phyloP scores from a whole-genome alignment of 1,140 invertebrate species.

The Drosophila tani region DNA sequence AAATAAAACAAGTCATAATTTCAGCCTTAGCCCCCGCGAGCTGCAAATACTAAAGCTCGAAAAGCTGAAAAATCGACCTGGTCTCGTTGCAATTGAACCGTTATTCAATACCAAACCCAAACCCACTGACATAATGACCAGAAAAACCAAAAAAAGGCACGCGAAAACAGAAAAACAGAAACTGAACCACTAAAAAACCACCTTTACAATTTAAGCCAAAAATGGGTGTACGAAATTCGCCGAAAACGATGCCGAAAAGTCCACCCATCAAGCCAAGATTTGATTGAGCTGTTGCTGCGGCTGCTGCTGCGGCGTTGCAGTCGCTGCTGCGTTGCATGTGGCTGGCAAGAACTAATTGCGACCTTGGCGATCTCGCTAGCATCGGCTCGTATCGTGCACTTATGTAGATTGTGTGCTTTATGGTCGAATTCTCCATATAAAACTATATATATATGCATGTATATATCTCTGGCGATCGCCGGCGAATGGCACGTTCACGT shows the following conservation, averaged over 20 bases:
- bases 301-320: constrained; percentile 10
- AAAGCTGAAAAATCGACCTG: constrained; percentile 4
- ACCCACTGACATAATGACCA: constrained; percentile 67
- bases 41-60: constrained; percentile 15
- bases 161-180: not conserved
- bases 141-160: constrained; percentile 6
- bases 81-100: constrained; percentile 35
- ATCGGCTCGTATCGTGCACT: constrained; percentile 50
- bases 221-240: constrained; percentile 41
- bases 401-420: constrained; percentile 66
- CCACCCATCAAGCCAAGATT: constrained; percentile 27
- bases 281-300: constrained; percentile 60
- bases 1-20: constrained; percentile 70
- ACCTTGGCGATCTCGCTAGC: constrained; percentile 63
- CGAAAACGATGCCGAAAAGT: constrained; percentile 30
- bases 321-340: constrained; percentile 22
- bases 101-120: constrained; percentile 38
- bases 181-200: constrained; percentile 34
- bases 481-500: constrained; percentile 26
- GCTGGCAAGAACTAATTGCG: constrained; percentile 75
- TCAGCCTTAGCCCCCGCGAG: constrained; percentile 15
- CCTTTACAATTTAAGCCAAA: constrained; percentile 63
- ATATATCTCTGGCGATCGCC: constrained; percentile 16
- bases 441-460: not conserved
- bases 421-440: constrained; percentile 25